Evolutionary conservation across 2,113 vertebrate species (phyloP), one percentile per base, ranked within the genome.

Genomic region (Phoxinus phoxinus): DNA sequence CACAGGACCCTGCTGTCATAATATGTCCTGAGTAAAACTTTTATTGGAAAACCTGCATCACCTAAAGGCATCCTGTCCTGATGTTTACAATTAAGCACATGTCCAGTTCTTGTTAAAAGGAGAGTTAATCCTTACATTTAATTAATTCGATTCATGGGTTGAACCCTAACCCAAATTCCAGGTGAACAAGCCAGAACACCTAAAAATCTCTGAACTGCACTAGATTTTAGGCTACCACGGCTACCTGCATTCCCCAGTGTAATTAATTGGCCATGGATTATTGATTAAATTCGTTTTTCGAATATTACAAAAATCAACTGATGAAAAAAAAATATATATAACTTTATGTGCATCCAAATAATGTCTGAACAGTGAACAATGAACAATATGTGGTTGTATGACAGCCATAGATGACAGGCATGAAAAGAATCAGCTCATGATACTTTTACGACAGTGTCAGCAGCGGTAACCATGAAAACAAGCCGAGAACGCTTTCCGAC

Each of bases 41-140:
- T 19, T 69, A 76, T 41, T 86, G 88, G 73, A 86, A 92, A 85
- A 27, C 78, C 46, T 78, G 61, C 27, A 61, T 78, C 63, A 59
- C 65, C 79, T 35, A 17, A 37, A 37, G 81, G 67, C 67, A 71
- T 81, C 79, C 79, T 65, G 61, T 81, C n/a, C 77, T 75, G 21
- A 82, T 75, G 78, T 75, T 61, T 80, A 75, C 78, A 81, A 72
- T 56, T 71, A 81, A 32, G 53, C 48, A 80, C 76, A 53, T 4
- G 25, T 27, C 61, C 32, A 69, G 41, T 51, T 48, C 58, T 46
- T 67, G 41, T 51, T 53, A 51, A 35, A 44, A 82, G 4, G 19
- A n/a, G 2, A 51, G 21, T 53, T 75, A 10, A 51, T 76, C 3
- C 15, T 11, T 53, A 30, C 9, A 35, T 35, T 35, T 4, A 35